These are phyloP conservation scores for Lingula anatina DNA, from an alignment of 2,888 invertebrate species.

Conservation along the genomic window DNA sequence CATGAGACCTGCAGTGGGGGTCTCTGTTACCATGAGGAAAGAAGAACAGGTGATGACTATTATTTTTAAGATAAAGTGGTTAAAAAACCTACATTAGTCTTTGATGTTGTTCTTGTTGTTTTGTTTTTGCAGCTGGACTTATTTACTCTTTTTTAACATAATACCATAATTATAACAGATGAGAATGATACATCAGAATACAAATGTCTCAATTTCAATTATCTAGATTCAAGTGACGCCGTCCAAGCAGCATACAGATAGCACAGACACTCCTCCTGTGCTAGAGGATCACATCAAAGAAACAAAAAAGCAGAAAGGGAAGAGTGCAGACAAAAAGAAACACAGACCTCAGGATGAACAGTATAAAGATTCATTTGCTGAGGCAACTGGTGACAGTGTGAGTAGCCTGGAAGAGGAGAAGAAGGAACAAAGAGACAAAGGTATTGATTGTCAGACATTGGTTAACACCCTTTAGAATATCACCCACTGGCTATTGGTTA, in stretches of 20 bases:
- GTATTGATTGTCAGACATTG: background rate
- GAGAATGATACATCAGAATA: too few relatives aligned
- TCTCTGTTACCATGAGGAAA: conserved; percentile 41
- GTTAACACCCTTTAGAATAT: background rate
- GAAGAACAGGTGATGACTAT: conserved; percentile 32
- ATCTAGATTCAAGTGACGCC: too few relatives aligned
- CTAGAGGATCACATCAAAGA: conserved; percentile 10
- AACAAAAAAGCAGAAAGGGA: conserved; percentile 4
- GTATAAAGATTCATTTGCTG: conserved; percentile 32
- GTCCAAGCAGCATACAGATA: too few relatives aligned
- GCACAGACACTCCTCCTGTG: too few relatives aligned
- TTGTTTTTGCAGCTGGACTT: too few relatives aligned
- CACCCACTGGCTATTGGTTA: too few relatives aligned
- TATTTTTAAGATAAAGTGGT: background rate
- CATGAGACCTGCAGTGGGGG: conserved; percentile 37
- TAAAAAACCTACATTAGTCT: background rate
- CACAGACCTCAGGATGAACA: conserved; percentile 4
- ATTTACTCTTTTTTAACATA: too few relatives aligned
- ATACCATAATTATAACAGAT: too few relatives aligned
- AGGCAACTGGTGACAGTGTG: conserved; percentile 27
- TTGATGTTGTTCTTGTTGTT: too few relatives aligned
- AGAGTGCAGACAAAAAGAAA: background rate
- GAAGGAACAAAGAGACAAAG: conserved; percentile 10
- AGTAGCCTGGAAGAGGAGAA: conserved; percentile 24
- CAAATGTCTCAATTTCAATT: too few relatives aligned